Evolutionary conservation across 1,140 invertebrate genomes (phyloP).

Genomic region (Probaryconus sp.): DNA sequence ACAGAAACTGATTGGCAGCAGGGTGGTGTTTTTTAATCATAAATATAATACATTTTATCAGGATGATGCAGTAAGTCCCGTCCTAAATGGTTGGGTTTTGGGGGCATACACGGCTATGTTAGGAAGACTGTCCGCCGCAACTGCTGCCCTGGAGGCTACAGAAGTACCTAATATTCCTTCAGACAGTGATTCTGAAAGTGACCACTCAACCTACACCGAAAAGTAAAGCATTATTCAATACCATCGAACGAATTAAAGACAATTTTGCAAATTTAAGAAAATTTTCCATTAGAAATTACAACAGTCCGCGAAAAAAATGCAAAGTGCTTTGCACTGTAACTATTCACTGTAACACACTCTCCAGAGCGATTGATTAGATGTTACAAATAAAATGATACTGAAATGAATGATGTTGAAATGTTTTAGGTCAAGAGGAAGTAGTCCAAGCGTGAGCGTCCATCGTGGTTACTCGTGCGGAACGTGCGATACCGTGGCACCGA

Average conservation of each 20-base stretch:
- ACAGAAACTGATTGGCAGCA: too few species aligned
- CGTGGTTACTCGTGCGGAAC: constrained; percentile 73
- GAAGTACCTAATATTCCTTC: constrained; percentile 72
- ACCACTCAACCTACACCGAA: constrained; percentile 73
- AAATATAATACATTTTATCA: constrained; percentile 29
- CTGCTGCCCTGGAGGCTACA: constrained; percentile 72
- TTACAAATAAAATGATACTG: too few species aligned
- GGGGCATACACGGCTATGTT: constrained; percentile 76
- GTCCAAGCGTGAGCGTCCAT: constrained; percentile 66
- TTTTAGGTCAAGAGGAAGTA: constrained; percentile 72
- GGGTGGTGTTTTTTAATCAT: too few species aligned
- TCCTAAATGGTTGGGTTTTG: constrained; percentile 74
- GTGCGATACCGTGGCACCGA: constrained; percentile 70
- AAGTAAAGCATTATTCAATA: constrained; percentile 50
- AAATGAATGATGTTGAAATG: background rate
- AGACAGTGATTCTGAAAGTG: constrained; percentile 75
- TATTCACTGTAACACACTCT: too few species aligned
- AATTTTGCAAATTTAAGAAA: background rate
- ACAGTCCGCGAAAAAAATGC: too few species aligned
- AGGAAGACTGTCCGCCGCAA: constrained; percentile 75
- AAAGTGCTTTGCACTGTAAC: too few species aligned
- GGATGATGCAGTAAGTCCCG: constrained; percentile 71
- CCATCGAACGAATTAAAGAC: background rate
- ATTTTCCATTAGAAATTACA: too few species aligned
- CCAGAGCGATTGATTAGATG: too few species aligned